These are phyloP conservation scores for Apodemus speciosus DNA, from an alignment of 2,113 vertebrate species.

Conservation along the genomic window DNA sequence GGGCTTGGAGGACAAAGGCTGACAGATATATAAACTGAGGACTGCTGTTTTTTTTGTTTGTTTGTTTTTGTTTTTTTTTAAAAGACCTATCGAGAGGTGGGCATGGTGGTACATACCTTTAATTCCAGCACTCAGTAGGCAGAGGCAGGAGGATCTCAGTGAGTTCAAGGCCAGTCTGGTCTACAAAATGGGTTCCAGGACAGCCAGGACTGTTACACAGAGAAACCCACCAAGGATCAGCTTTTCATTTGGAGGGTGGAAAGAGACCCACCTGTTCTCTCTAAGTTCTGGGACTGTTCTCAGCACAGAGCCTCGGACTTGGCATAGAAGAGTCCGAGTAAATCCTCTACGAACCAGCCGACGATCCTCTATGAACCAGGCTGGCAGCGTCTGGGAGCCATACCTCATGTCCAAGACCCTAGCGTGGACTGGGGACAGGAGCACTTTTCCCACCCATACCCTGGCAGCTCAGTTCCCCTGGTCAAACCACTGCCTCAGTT, in stretches of 20 bases:
- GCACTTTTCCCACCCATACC: background rate
- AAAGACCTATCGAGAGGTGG: background rate
- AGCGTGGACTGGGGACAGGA: background rate
- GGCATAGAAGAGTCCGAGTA: background rate
- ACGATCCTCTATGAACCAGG: background rate
- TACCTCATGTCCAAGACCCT: background rate
- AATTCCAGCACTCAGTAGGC: too few relatives aligned
- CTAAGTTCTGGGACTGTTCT: background rate
- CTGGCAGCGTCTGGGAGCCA: background rate
- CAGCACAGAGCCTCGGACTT: background rate
- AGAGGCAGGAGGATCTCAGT: too few relatives aligned
- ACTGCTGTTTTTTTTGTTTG: too few relatives aligned
- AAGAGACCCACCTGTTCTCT: background rate
- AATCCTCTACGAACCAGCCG: background rate
- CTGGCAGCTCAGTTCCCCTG: too few relatives aligned
- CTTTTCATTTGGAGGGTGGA: background rate
- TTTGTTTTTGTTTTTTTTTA: too few relatives aligned
- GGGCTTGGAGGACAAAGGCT: background rate
- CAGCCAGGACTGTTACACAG: too few relatives aligned
- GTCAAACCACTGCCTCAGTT: constrained; percentile 59
- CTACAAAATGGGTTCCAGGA: too few relatives aligned
- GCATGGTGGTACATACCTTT: too few relatives aligned
- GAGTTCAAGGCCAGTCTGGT: too few relatives aligned
- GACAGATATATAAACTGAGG: background rate
- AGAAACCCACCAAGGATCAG: background rate